These are phyloP conservation scores for Synanthedon vespiformis DNA, from an alignment of 2,888 invertebrate species.

Conservation along the genomic window DNA sequence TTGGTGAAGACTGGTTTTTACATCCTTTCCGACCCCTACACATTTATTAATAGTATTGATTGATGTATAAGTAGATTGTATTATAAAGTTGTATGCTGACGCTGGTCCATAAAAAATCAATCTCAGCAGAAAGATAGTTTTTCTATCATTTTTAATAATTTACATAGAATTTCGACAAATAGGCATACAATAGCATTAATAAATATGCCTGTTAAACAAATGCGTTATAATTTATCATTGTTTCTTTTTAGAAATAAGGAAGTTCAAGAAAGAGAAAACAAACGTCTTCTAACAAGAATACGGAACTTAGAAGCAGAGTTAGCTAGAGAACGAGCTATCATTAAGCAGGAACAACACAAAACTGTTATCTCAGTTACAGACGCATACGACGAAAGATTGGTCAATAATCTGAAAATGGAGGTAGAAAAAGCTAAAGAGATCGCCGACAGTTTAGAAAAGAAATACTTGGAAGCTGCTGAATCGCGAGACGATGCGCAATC, in stretches of 20 bases:
- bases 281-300: slow-evolving; percentile 82
- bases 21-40: no score
- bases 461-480: slow-evolving; percentile 81
- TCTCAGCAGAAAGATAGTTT: no score
- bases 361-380: slow-evolving; percentile 66
- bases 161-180: no score
- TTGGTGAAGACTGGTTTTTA: no score
- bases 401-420: slow-evolving; percentile 78
- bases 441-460: slow-evolving; percentile 84
- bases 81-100: background rate
- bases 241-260: slow-evolving; percentile 77
- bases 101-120: background rate
- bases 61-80: background rate
- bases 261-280: slow-evolving; percentile 86
- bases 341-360: slow-evolving; percentile 63
- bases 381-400: slow-evolving; percentile 74
- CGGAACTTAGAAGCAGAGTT: slow-evolving; percentile 85
- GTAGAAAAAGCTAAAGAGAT: slow-evolving; percentile 82
- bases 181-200: background rate
- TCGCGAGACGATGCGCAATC: slow-evolving; percentile 80
- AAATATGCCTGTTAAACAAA: background rate
- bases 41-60: no score
- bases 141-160: no score
- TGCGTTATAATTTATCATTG: background rate
- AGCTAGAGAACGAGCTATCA: slow-evolving; percentile 75